Evolutionary conservation across 2,113 vertebrate species (phyloP), one percentile per base, ranked within the genome.

Genomic region (Alethe castanea): DNA sequence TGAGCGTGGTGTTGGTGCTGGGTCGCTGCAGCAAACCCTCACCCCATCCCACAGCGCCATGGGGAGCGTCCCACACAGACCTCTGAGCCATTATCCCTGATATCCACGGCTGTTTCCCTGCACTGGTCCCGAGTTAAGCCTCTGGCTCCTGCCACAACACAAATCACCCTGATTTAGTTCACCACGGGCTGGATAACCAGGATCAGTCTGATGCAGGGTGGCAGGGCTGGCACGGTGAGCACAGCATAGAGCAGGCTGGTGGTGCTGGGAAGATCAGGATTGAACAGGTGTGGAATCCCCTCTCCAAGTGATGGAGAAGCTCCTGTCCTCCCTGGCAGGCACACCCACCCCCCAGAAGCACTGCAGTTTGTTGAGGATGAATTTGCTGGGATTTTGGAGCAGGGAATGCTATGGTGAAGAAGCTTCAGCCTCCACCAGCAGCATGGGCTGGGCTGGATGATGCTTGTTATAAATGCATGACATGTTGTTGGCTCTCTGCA

Each of bases 291-390:
- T 1, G 1, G 3, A 24, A 31, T 22, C 22, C 36, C 45, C 26
- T 65, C 26, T 29, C 29, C 0, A 8, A 0, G 1, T 11, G 36
- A 31, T 0, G 5, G 48, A 50, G 59, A 59, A 48, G 53, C 36
- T 6, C 4, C 5, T 0, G 0, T 26, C n/a, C 47, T 35, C 48
- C 48, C 15, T 11, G 38, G 22, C 31, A 40, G 16, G 33, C 17
- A 60, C 45, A n/a, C 3, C 17, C 17, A 38, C 14, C 42, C 42
- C 62, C 25, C 0, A 0, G 33, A 61, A 17, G 33, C 7, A 28
- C 24, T 8, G 0, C 38, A 14, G 29, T 5, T 81, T n/a, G 23
- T n/a, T 1, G 0, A 57, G 24, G n/a, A 9, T 19, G 20, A 50
- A 54, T 69, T n/a, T 20, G 14, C n/a, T 62, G 53, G 26, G 24